A percentile compares a stretch with the other conserved stretches of the same genome.
These are phyloP conservation scores for Castor canadensis DNA, from an alignment of 2,113 vertebrate genomes.

Conservation along the genomic window DNA sequence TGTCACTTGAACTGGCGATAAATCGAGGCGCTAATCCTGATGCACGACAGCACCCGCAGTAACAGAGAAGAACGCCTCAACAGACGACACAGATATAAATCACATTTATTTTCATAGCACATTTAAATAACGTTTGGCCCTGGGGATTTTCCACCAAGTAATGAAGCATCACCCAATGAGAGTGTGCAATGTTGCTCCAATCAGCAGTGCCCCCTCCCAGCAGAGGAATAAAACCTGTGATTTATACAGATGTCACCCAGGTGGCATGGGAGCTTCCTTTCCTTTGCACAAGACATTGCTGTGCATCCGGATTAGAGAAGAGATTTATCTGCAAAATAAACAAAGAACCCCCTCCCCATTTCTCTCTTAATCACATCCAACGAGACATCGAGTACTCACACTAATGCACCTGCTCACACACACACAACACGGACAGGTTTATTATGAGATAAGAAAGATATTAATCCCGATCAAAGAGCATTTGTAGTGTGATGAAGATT, in stretches of 20 bases:
- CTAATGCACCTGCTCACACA: background rate
- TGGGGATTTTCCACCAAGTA: slow-evolving; percentile 76
- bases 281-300: slow-evolving; percentile 49
- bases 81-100: slow-evolving; percentile 80
- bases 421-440: background rate
- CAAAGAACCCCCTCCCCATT: slow-evolving; percentile 57
- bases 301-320: slow-evolving; percentile 52
- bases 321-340: slow-evolving; percentile 78
- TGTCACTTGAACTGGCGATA: slow-evolving; percentile 58
- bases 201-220: slow-evolving; percentile 61
- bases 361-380: slow-evolving; percentile 57
- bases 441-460: background rate
- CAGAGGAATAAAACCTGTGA: slow-evolving; percentile 70
- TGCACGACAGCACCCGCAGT: slow-evolving; percentile 54
- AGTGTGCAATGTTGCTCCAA: slow-evolving; percentile 64
- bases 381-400: background rate
- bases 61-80: slow-evolving; percentile 46
- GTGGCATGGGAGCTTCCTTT: slow-evolving; percentile 33
- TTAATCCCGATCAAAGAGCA: background rate
- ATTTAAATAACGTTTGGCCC: slow-evolving; percentile 83
- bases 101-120: slow-evolving; percentile 80
- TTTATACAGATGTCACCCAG: slow-evolving; percentile 71
- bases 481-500: background rate
- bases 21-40: slow-evolving; percentile 75
- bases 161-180: slow-evolving; percentile 79